Conservation (phyloP, 1,140 invertebrate species). For the Anagrus nilaparvatae region DNA sequence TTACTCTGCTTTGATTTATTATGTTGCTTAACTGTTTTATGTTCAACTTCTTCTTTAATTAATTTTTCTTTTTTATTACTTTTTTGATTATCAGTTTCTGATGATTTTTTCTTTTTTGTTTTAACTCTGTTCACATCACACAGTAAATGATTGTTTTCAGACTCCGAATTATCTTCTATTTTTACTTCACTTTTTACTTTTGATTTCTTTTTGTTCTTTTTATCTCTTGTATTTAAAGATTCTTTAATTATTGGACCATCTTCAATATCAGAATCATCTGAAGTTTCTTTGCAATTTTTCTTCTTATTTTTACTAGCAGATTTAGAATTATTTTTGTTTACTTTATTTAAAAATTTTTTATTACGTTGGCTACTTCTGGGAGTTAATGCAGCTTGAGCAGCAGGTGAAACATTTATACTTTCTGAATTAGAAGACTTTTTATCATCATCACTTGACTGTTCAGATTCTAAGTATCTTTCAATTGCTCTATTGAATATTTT, state of each 20-base stretch:
- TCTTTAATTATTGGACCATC: slow-evolving; percentile 22
- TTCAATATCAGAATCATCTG: slow-evolving; percentile 33
- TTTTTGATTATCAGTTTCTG: slow-evolving; percentile 17
- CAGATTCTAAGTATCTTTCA: slow-evolving; percentile 68
- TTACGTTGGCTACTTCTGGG: slow-evolving; percentile 26
- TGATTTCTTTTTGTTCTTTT: slow-evolving; percentile 27
- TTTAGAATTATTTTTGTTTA: slow-evolving; percentile 29
- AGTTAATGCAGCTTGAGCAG: too few species aligned
- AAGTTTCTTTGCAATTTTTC: slow-evolving; percentile 30
- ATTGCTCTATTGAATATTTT: slow-evolving; percentile 68
- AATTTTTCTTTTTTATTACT: slow-evolving; percentile 23
- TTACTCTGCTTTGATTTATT: slow-evolving; percentile 29
- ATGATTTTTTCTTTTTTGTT: slow-evolving; percentile 26
- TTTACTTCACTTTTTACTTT: slow-evolving; percentile 36
- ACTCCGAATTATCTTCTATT: slow-evolving; percentile 31
- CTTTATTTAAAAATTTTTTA: slow-evolving; percentile 35
- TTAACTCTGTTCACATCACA: slow-evolving; percentile 35
- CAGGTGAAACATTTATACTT: too few species aligned
- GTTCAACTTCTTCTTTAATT: slow-evolving; percentile 35
- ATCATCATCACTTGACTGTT: slow-evolving; percentile 60
- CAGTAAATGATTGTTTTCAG: slow-evolving; percentile 28
- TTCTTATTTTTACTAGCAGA: slow-evolving; percentile 34
- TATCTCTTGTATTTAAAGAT: slow-evolving; percentile 20
- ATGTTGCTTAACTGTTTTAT: slow-evolving; percentile 27
- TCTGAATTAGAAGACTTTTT: slow-evolving; percentile 24